These are phyloP conservation scores for Erebia aethiops DNA, from an alignment of 2,888 invertebrate genomes.

Conservation along the genomic window DNA sequence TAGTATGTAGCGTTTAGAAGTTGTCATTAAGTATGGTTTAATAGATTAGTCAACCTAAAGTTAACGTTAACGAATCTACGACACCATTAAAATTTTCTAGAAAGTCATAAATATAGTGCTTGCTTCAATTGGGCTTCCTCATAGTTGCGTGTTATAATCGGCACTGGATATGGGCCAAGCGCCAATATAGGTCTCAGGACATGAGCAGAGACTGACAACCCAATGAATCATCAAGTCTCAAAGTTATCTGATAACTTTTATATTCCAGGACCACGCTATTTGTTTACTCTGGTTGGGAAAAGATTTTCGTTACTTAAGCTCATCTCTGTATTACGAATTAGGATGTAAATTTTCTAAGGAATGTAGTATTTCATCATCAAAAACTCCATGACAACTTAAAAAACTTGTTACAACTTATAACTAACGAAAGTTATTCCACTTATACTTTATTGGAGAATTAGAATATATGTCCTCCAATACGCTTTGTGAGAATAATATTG, in stretches of 20 bases:
- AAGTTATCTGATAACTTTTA: not conserved
- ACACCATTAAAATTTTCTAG: not conserved
- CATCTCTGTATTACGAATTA: no score
- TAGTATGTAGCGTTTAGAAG: not conserved
- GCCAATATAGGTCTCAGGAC: conserved; percentile 11
- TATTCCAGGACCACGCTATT: not conserved
- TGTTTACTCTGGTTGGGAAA: no score
- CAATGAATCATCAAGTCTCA: not conserved
- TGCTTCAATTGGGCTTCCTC: conserved; percentile 54
- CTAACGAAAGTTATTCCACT: not conserved
- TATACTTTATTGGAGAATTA: not conserved
- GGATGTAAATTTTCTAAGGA: no score
- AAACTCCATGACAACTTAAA: no score
- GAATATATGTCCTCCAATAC: not conserved
- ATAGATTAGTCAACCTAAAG: not conserved
- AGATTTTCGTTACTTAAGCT: no score
- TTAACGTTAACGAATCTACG: not conserved
- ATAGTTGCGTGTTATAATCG: conserved; percentile 57
- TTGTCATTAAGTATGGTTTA: no score
- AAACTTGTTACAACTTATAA: no score
- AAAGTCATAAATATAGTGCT: conserved; percentile 17
- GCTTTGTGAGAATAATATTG: not conserved
- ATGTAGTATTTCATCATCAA: no score
- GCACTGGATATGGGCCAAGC: conserved; percentile 57
- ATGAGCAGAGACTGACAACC: conserved; percentile 15